Percentiles rank a stretch among this genome's conserved stretches.
These are phyloP conservation scores for Olivierus martensii DNA, from an alignment of 1,140 invertebrate species.

Conservation along the genomic window DNA sequence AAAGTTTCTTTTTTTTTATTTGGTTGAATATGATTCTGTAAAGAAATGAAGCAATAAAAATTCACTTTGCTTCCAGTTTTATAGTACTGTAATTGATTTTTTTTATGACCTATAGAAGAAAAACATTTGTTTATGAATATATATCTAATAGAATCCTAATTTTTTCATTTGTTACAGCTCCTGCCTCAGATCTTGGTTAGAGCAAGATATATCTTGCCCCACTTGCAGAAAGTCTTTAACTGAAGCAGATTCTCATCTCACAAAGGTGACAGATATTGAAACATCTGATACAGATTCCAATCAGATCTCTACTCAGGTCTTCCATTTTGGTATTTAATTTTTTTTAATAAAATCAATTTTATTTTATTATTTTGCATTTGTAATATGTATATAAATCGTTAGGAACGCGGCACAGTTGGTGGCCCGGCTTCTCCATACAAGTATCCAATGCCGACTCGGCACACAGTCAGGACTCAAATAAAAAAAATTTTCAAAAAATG, in stretches of 20 bases:
- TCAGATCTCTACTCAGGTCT: background rate
- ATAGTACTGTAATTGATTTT: no score
- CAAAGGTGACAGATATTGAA: background rate
- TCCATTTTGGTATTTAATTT: background rate
- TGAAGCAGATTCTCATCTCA: background rate
- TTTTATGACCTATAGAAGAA: no score
- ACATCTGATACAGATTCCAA: background rate
- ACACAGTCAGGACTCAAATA: no score
- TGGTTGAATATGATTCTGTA: no score
- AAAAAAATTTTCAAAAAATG: background rate
- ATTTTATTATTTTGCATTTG: background rate
- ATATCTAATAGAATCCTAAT: background rate
- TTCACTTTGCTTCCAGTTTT: no score
- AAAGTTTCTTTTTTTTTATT: no score
- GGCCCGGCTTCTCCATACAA: constrained; percentile 76
- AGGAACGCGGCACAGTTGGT: constrained; percentile 70
- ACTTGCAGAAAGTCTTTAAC: constrained; percentile 50
- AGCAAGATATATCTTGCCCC: constrained; percentile 79
- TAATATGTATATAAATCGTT: background rate
- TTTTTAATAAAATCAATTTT: background rate
- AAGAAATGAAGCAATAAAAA: no score
- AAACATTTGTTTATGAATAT: no score
- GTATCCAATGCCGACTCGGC: constrained; percentile 31
- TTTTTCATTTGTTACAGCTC: constrained; percentile 37
- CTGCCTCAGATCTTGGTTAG: constrained; percentile 77